These are phyloP conservation scores for Machaerirhynchus nigripectus DNA, from an alignment of 2,113 vertebrate species.

Conservation along the genomic window DNA sequence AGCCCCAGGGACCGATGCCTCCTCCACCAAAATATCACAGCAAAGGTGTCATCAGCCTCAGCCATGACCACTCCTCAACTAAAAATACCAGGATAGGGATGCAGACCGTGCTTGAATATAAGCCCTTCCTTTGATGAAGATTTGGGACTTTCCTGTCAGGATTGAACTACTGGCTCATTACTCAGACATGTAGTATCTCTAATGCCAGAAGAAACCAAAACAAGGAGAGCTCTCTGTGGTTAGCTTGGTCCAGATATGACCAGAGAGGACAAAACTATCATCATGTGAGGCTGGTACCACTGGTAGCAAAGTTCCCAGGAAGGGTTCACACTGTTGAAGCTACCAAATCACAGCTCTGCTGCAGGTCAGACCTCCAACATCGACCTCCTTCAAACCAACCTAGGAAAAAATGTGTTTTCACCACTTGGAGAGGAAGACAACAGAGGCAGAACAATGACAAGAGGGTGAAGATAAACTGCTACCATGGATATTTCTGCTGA, in stretches of 20 bases:
- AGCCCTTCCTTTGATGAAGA: not conserved
- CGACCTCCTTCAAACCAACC: rapidly evolving
- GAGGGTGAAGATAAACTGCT: not conserved
- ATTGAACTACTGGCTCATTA: not conserved
- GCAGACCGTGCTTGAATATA: not conserved
- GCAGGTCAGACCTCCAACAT: not conserved
- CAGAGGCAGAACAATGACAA: not conserved
- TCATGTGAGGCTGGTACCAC: not conserved
- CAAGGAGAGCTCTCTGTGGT: not conserved
- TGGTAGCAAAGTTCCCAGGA: not conserved
- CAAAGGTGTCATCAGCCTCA: not conserved
- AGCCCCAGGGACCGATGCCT: not conserved
- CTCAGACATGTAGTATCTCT: not conserved
- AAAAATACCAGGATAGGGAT: not conserved
- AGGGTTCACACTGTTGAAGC: not conserved
- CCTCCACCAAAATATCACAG: not conserved
- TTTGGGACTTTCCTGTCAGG: not conserved
- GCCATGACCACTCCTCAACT: not conserved
- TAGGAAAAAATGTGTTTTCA: not conserved
- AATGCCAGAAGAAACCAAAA: not conserved
- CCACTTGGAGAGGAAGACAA: not conserved
- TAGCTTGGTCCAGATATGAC: not conserved
- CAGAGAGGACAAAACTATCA: not conserved
- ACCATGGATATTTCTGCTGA: not conserved
- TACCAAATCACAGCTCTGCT: not conserved